phyloP scores from a whole-genome alignment of 2,113 vertebrate genomes.

The Telmatochromis sp. region DNA sequence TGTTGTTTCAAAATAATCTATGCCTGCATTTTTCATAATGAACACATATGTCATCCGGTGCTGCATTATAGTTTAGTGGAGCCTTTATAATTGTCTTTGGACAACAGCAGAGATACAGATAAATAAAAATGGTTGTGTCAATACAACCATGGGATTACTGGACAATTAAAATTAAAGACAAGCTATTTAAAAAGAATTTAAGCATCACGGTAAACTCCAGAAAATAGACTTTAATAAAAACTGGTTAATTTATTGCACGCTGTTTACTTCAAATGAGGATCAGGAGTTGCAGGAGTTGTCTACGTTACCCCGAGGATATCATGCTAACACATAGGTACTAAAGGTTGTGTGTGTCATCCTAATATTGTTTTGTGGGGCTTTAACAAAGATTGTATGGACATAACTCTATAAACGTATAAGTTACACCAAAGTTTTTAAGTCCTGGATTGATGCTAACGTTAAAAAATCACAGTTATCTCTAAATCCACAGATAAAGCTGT shows the following conservation, averaged over 20 bases:
- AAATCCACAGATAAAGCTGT: background rate
- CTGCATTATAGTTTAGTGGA: background rate
- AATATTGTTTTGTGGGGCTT: background rate
- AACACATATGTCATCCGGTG: background rate
- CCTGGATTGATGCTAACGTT: background rate
- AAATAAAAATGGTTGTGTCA: background rate
- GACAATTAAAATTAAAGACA: background rate
- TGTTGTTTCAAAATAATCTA: background rate
- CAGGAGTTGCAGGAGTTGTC: background rate
- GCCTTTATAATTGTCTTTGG: background rate
- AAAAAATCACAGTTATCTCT: background rate
- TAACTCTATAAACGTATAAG: background rate
- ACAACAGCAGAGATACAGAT: background rate
- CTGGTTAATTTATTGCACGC: background rate
- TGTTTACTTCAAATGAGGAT: background rate
- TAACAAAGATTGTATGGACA: background rate
- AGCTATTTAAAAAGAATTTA: background rate
- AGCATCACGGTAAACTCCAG: background rate
- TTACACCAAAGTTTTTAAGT: background rate
- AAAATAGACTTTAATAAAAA: background rate
- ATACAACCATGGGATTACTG: background rate
- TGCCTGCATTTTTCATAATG: background rate
- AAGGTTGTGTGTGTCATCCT: background rate
- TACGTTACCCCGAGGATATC: background rate
- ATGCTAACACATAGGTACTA: background rate